Evolutionary conservation across 2,113 vertebrate genomes (phyloP), one percentile per base, ranked within the genome.

Genomic region (Oncorhynchus mykiss): DNA sequence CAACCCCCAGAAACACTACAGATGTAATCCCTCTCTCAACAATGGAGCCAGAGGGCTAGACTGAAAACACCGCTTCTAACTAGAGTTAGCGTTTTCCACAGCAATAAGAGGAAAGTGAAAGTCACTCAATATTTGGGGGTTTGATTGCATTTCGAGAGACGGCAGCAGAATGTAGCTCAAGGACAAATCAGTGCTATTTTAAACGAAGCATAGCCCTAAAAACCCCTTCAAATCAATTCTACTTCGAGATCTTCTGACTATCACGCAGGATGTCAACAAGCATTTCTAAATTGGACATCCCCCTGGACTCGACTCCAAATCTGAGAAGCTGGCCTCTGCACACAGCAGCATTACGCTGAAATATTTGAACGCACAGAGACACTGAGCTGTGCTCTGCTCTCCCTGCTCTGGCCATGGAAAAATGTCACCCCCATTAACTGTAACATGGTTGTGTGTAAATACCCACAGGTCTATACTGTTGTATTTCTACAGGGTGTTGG

Each of bases 281-380:
- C 70, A 22, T 77, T 72, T 72, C 45, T 72, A 72, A 77, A 67
- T 77, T 77, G 76, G 76, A 39, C 62, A 67, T 72, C 60, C 60
- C 48, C n/a, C 20, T 49, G 70, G 64, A 51, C 70, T 57, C 18
- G 2, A 54, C 48, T 22, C 24, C 20, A 24, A 8, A 24, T 54
- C 24, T 14, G 29, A 59, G 67, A 6, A 31, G 27, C 3, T 29
- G 24, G 8, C 24, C 39, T 45, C 39, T 45, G 39, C 39, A 48
- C 16, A 45, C 14, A 16, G 39, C 18, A 12, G 45, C 51, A 16
- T 14, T 24, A 69, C 16, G 66, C 57, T 25, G 22, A 48, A 12
- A 64, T 48, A 49, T 31, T 22, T 14, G 68, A 29, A 48, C 51
- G 3, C 51, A 18, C 14, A 54, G 16, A 66, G 39, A 16, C 18